Conservation (phyloP, 2,888 invertebrate genomes). For the Tanytarsus gracilentus region DNA sequence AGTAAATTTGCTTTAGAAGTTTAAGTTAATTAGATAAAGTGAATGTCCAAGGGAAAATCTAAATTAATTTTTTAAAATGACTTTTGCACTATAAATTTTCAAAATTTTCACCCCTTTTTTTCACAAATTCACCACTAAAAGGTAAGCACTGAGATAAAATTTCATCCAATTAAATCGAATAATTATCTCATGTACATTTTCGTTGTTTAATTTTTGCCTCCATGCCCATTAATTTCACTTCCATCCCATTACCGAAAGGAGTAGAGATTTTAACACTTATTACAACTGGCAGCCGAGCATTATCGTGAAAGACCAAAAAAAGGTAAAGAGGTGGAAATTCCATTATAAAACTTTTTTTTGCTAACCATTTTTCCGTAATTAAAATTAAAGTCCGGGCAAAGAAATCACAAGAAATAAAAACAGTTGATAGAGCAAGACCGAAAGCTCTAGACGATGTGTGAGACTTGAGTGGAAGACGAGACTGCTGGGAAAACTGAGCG, state of each 20-base stretch:
- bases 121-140: background rate
- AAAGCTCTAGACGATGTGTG: background rate
- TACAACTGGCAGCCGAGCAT: background rate
- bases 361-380: constrained; percentile 27
- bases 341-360: background rate
- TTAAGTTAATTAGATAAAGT: too few relatives aligned
- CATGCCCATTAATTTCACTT: constrained; percentile 12
- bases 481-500: constrained; percentile 27
- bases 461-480: constrained; percentile 20
- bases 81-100: background rate
- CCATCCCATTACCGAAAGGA: constrained; percentile 16
- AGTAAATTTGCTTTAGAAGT: too few relatives aligned
- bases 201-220: background rate
- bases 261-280: background rate
- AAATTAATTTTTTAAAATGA: too few relatives aligned
- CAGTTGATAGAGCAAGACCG: background rate
- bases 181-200: constrained; percentile 3
- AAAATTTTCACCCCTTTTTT: background rate
- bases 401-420: constrained; percentile 7
- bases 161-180: constrained; percentile 25
- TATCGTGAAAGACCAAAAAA: background rate
- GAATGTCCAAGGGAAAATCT: too few relatives aligned
- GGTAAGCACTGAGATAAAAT: too few relatives aligned
- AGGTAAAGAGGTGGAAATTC: background rate
- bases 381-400: constrained; percentile 1